Percentiles rank a stretch among this genome's conserved stretches.
phyloP scores from a whole-genome alignment of 2,888 invertebrate species.

The Cistogaster globosa region DNA sequence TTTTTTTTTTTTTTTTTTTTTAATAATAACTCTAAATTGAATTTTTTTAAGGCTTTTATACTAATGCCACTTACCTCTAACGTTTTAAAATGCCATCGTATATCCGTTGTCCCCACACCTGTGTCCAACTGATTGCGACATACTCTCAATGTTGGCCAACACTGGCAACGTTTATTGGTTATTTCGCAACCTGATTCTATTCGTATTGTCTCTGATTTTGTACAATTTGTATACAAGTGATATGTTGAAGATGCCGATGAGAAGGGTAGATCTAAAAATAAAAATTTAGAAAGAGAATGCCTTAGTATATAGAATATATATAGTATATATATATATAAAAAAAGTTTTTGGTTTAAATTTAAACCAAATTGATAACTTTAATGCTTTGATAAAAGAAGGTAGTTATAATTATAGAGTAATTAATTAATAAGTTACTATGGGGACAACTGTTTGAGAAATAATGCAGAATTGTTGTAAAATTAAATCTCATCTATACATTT shows the following conservation, averaged over 20 bases:
- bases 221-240: conserved; percentile 79
- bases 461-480: too few relatives aligned
- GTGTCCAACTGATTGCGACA: conserved; percentile 78
- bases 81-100: conserved; percentile 82
- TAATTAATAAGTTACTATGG: too few relatives aligned
- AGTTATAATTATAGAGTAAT: too few relatives aligned
- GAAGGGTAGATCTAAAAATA: conserved; percentile 79
- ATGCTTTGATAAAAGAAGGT: too few relatives aligned
- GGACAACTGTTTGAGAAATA: too few relatives aligned
- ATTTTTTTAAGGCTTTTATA: too few relatives aligned
- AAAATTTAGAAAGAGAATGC: not conserved
- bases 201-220: conserved; percentile 80
- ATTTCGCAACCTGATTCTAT: conserved; percentile 83
- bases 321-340: too few relatives aligned
- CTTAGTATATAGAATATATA: too few relatives aligned
- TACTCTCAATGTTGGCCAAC: conserved; percentile 82
- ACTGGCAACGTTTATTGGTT: conserved; percentile 82
- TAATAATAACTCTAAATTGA: not conserved
- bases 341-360: too few relatives aligned
- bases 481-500: too few relatives aligned
- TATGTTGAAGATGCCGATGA: conserved; percentile 74
- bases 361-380: too few relatives aligned
- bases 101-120: conserved; percentile 75
- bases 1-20: not conserved
- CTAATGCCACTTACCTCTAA: conserved; percentile 77